Evolutionary conservation across 2,888 invertebrate species (phyloP).

Genomic region (Trissonchulus sp.): DNA sequence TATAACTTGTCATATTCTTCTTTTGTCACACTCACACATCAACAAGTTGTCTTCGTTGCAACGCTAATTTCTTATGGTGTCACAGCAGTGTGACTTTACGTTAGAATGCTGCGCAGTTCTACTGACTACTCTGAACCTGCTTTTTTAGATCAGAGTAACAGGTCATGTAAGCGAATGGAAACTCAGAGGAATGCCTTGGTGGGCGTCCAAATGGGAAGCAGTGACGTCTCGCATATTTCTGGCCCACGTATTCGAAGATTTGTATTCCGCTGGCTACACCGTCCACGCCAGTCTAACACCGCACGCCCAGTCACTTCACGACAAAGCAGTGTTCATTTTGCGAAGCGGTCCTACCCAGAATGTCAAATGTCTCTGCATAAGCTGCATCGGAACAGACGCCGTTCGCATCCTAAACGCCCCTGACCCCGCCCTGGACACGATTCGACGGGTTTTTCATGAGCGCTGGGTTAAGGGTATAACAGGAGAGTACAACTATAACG

Average conservation of each 20-base stretch:
- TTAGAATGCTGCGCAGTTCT: too few relatives aligned
- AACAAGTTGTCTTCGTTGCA: too few relatives aligned
- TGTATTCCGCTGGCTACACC: slow-evolving; percentile 27
- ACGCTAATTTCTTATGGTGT: too few relatives aligned
- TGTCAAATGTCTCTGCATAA: background rate
- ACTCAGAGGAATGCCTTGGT: slow-evolving; percentile 31
- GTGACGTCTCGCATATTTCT: slow-evolving; percentile 29
- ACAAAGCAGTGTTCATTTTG: slow-evolving; percentile 27
- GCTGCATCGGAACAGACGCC: background rate
- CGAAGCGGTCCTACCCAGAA: too few relatives aligned
- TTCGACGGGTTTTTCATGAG: background rate
- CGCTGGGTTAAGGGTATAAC: background rate
- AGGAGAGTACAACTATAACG: background rate
- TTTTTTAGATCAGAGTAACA: too few relatives aligned
- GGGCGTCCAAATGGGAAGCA: slow-evolving; percentile 26
- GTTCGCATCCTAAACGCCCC: slow-evolving; percentile 14
- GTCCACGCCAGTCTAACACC: slow-evolving; percentile 28
- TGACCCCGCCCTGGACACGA: too few relatives aligned
- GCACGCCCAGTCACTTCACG: slow-evolving; percentile 25
- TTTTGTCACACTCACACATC: too few relatives aligned
- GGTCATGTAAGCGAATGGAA: slow-evolving; percentile 15
- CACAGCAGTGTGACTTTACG: too few relatives aligned
- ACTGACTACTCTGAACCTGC: too few relatives aligned
- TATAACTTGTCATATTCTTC: too few relatives aligned
- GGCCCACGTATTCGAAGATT: slow-evolving; percentile 24